A percentile compares a stretch with the other conserved stretches of the same genome.
phyloP scores from a whole-genome alignment of 2,797 vertebrate species.

The Chelidonichthys spinosus region DNA sequence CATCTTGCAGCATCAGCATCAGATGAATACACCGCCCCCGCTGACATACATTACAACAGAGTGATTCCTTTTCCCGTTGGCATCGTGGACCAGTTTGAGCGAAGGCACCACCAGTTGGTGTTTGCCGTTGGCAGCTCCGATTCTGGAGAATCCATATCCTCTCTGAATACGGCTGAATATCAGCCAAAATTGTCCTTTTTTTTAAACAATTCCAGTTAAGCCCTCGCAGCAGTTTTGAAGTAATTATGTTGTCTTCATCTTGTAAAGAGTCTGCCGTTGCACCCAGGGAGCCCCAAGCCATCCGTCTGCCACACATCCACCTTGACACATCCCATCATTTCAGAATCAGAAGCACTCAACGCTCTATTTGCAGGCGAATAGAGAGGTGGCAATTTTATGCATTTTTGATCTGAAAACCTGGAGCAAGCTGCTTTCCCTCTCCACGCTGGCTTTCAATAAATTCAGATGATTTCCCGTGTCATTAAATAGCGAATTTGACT shows the following conservation, averaged over 20 bases:
- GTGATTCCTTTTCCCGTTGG: too few relatives aligned
- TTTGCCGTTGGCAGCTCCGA: too few relatives aligned
- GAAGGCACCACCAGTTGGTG: too few relatives aligned
- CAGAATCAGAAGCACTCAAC: slow-evolving; percentile 59
- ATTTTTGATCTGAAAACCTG: slow-evolving; percentile 70
- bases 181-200: too few relatives aligned
- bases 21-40: too few relatives aligned
- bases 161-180: too few relatives aligned
- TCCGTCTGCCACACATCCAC: slow-evolving; percentile 60
- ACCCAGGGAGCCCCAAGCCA: slow-evolving; percentile 31
- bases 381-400: slow-evolving; percentile 67
- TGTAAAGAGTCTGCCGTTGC: slow-evolving; percentile 29
- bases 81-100: too few relatives aligned
- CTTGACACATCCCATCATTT: slow-evolving; percentile 64
- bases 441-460: slow-evolving; percentile 73
- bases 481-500: slow-evolving; percentile 79
- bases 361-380: slow-evolving; percentile 62
- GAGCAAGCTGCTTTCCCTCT: slow-evolving; percentile 67
- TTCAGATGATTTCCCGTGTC: slow-evolving; percentile 77
- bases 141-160: too few relatives aligned
- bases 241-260: slow-evolving; percentile 49
- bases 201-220: slow-evolving; percentile 4
- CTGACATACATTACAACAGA: too few relatives aligned
- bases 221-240: slow-evolving; percentile 4
- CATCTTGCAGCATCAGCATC: too few relatives aligned